Evolutionary conservation across 2,888 invertebrate species (phyloP).

Genomic region (Lacanobia wlatinum): DNA sequence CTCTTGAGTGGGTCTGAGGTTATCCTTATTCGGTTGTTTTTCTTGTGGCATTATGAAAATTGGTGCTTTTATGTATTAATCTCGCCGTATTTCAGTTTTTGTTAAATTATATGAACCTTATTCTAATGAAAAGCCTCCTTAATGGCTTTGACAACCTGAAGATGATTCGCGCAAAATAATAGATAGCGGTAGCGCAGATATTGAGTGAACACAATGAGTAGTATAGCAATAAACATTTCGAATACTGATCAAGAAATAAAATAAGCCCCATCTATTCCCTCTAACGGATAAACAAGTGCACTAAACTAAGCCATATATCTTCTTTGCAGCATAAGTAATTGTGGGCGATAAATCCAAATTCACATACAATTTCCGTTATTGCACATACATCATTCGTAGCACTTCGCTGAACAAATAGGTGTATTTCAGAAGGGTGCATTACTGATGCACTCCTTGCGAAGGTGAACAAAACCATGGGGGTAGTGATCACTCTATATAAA

Average conservation of each 20-base stretch:
- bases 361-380: slow-evolving; percentile 78
- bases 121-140: neutral
- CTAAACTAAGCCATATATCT: slow-evolving; percentile 47
- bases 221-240: neutral
- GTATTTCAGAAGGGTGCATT: slow-evolving; percentile 84
- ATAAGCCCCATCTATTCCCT: slow-evolving; percentile 28
- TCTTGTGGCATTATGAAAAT: slow-evolving; percentile 16
- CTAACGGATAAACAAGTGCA: slow-evolving; percentile 54
- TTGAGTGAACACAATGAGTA: neutral
- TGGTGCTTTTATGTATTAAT: slow-evolving; percentile 3
- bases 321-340: slow-evolving; percentile 54
- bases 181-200: no score
- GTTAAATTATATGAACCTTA: neutral
- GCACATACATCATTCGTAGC: slow-evolving; percentile 79
- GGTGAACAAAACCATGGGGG: slow-evolving; percentile 74
- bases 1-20: slow-evolving; percentile 31
- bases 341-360: slow-evolving; percentile 81
- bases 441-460: slow-evolving; percentile 77
- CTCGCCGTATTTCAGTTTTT: neutral
- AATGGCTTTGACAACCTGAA: neutral
- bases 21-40: slow-evolving; percentile 18
- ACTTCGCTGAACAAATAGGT: slow-evolving; percentile 77
- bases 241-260: slow-evolving; percentile 20
- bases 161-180: neutral
- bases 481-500: slow-evolving; percentile 74